A percentile compares a stretch with the other conserved stretches of the same genome.
phyloP scores from a whole-genome alignment of 1,140 invertebrate genomes.

The Trachymyrmex cornetzi region DNA sequence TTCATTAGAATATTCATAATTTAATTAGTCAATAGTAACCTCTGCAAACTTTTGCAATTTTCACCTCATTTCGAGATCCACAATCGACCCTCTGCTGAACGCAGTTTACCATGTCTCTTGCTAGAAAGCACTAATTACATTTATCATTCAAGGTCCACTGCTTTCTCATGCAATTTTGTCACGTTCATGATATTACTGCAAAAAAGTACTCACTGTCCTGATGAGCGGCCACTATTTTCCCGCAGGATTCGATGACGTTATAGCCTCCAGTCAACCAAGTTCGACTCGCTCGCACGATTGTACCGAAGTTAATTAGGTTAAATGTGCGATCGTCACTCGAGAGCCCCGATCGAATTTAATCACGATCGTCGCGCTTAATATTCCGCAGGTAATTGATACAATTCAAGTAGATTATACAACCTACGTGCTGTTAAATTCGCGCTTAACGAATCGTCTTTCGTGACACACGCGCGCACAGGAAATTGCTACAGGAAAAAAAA shows the following conservation, averaged over 20 bases:
- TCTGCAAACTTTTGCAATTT: no score
- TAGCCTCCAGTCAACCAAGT: neutral
- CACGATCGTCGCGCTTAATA: slow-evolving; percentile 68
- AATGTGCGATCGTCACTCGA: slow-evolving; percentile 60
- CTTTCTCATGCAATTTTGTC: neutral
- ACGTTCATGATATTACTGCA: neutral
- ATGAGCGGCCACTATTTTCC: neutral
- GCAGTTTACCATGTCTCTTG: no score
- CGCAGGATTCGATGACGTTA: neutral
- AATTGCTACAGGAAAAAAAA: neutral
- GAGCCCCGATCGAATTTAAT: slow-evolving; percentile 67
- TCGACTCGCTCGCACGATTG: slow-evolving; percentile 32
- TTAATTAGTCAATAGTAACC: no score
- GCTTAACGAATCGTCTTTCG: slow-evolving; percentile 39
- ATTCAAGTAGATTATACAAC: slow-evolving; percentile 61
- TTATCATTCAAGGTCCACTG: neutral
- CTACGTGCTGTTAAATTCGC: slow-evolving; percentile 46
- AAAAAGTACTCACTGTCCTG: neutral
- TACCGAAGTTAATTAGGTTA: slow-evolving; percentile 73
- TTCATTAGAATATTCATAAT: no score
- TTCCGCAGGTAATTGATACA: slow-evolving; percentile 73
- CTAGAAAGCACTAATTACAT: no score
- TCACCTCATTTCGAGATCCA: no score
- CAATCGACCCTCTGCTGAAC: no score
- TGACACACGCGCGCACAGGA: neutral